phyloP scores from a whole-genome alignment of 2,797 vertebrate species.

The Parauchenoglanis ngamensis region DNA sequence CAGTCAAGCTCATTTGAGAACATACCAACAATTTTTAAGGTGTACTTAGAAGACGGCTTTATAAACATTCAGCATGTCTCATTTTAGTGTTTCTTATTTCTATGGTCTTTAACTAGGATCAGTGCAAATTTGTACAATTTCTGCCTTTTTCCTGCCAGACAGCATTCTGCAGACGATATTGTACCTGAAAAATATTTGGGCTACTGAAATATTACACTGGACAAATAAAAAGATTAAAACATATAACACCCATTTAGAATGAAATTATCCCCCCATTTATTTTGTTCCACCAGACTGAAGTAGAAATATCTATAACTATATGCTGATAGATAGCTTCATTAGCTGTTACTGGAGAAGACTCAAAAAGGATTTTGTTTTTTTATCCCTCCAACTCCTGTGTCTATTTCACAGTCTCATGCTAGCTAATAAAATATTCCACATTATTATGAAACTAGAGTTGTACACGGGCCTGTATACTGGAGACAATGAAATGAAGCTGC shows the following conservation, averaged over 20 bases:
- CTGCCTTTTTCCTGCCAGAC: constrained; percentile 4
- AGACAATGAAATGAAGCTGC: neutral
- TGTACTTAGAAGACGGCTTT: neutral
- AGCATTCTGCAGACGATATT: neutral
- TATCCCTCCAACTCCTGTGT: constrained; percentile 17
- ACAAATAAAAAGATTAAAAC: constrained; percentile 24
- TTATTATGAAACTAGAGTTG: constrained; percentile 10
- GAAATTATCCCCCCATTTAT: constrained; percentile 36
- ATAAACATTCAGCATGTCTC: neutral
- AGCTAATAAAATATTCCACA: constrained; percentile 29
- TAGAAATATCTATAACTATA: neutral
- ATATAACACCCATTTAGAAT: neutral
- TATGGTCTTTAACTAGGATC: neutral
- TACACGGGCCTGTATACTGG: constrained; percentile 9
- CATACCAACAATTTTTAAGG: neutral
- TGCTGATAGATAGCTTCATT: constrained; percentile 21
- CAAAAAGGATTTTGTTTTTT: constrained; percentile 17
- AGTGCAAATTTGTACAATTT: constrained; percentile 1
- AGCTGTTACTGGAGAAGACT: constrained; percentile 10
- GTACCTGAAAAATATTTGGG: constrained; percentile 23
- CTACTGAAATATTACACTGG: constrained; percentile 21
- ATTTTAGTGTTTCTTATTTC: constrained; percentile 13
- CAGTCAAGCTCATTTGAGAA: neutral
- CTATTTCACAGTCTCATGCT: constrained; percentile 21
- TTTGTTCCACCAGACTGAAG: constrained; percentile 6